Evolutionary conservation across 2,113 vertebrate species (phyloP).

Genomic region (Equus quagga): DNA sequence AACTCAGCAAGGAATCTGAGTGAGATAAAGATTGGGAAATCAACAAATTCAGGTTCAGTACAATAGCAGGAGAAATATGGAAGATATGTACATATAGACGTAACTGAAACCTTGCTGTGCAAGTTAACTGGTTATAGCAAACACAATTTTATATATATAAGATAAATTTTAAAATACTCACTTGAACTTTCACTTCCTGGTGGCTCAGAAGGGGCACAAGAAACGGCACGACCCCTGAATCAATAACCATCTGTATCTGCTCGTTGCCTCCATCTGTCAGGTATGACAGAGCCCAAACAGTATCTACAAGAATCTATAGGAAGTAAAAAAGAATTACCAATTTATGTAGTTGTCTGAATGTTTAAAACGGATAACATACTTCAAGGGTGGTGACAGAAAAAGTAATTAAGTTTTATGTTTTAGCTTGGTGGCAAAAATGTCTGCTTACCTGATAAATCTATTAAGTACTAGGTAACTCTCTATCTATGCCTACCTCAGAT

Average conservation of each 20-base stretch:
- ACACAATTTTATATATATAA: conserved; percentile 29
- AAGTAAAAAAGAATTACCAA: conserved; percentile 38
- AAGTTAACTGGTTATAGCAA: conserved; percentile 16
- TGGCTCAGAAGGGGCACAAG: conserved; percentile 99
- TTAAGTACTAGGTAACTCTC: neutral
- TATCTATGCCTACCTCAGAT: neutral
- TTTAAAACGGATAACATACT: conserved; percentile 52
- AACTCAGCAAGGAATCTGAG: neutral
- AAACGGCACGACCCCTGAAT: conserved; percentile 98
- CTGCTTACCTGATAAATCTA: neutral
- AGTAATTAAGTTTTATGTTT: conserved; percentile 32
- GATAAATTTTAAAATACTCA: conserved; percentile 82
- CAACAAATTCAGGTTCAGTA: conserved; percentile 25
- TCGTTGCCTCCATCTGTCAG: conserved; percentile 99
- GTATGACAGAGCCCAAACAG: conserved; percentile 99
- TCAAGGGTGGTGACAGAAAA: neutral
- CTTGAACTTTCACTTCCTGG: conserved; percentile 99
- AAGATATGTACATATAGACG: neutral
- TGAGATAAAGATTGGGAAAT: conserved; percentile 42
- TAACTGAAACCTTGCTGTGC: neutral
- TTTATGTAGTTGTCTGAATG: conserved; percentile 14
- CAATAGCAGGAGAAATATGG: neutral
- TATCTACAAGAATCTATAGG: conserved; percentile 97
- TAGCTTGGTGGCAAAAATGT: neutral
- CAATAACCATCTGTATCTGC: conserved; percentile 99